Evolutionary conservation across 92 coral and sea anemone species (phyloP).

Genomic region (Epizoanthus fatuus): DNA sequence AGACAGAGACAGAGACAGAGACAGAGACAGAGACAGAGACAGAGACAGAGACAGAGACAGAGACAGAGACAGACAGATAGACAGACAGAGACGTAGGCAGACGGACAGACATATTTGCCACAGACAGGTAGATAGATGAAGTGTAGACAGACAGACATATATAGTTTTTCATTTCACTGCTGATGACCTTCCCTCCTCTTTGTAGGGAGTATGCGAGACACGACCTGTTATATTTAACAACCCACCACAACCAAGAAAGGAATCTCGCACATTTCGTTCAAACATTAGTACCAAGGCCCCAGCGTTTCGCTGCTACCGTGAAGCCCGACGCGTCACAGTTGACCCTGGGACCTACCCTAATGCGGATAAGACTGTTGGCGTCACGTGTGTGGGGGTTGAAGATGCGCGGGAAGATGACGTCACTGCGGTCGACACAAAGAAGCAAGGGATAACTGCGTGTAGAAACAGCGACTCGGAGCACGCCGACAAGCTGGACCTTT

Average conservation of each 20-base stretch:
- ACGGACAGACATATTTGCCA: too few species aligned
- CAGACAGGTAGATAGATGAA: too few species aligned
- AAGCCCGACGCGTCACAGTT: not conserved
- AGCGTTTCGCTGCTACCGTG: conserved; percentile 27
- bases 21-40: too few species aligned
- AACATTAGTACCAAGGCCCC: not conserved
- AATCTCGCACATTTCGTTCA: not conserved
- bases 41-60: too few species aligned
- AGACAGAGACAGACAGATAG: too few species aligned
- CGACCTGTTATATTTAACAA: conserved; percentile 80
- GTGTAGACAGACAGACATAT: too few species aligned
- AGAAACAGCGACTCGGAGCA: conserved; percentile 31
- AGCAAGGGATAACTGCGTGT: not conserved
- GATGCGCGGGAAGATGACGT: conserved; percentile 2
- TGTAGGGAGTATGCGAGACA: conserved; percentile 77
- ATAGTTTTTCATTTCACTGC: too few species aligned
- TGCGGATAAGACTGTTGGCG: not conserved
- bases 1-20: too few species aligned
- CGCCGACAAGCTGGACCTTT: conserved; percentile 26
- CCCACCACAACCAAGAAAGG: not conserved
- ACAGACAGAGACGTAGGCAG: too few species aligned
- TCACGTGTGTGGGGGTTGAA: conserved; percentile 14
- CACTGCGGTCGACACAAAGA: not conserved
- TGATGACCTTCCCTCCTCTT: too few species aligned
- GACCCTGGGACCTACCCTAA: conserved; percentile 23